Percentiles rank a stretch among this genome's conserved stretches.
Evolutionary conservation across 2,797 vertebrate species (phyloP).

Genomic region (Gobionotothen gibberifrons): DNA sequence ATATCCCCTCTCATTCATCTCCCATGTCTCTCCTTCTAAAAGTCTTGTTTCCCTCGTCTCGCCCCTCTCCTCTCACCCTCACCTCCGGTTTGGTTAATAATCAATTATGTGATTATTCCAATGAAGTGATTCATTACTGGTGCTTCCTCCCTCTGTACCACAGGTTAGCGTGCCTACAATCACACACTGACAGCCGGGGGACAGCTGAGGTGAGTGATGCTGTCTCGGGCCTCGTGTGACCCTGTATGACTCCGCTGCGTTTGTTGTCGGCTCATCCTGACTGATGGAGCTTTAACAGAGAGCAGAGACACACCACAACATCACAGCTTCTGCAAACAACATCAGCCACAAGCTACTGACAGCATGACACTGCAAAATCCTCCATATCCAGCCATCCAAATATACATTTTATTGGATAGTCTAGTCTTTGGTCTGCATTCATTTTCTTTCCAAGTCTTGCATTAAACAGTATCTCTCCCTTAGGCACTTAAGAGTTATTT

Average conservation of each 20-base stretch:
- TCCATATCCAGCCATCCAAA: conserved; percentile 65
- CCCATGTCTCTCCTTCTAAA: conserved; percentile 57
- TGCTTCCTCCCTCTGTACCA: conserved; percentile 33
- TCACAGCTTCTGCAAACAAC: conserved; percentile 55
- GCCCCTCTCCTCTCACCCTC: conserved; percentile 66
- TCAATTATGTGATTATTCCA: conserved; percentile 82
- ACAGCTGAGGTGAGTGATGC: conserved; percentile 63
- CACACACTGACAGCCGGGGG: conserved; percentile 58
- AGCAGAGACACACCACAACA: conserved; percentile 47
- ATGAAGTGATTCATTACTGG: conserved; percentile 78
- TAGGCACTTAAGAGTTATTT: conserved; percentile 61
- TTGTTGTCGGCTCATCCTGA: conserved; percentile 67
- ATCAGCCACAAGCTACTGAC: conserved; percentile 55
- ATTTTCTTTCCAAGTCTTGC: conserved; percentile 55
- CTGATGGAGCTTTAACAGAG: conserved; percentile 72
- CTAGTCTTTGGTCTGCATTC: conserved; percentile 55
- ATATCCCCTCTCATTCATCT: conserved; percentile 69
- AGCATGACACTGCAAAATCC: conserved; percentile 62
- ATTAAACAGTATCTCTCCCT: conserved; percentile 48
- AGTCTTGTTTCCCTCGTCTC: conserved; percentile 49
- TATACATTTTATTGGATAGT: conserved; percentile 66
- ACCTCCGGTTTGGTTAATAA: conserved; percentile 78
- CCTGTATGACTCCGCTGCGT: conserved; percentile 51
- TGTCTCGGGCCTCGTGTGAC: conserved; percentile 54
- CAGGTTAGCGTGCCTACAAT: conserved; percentile 60